Base-by-base conservation (phyloP, 1,140 invertebrate species). In the Drosophila truncata region DNA sequence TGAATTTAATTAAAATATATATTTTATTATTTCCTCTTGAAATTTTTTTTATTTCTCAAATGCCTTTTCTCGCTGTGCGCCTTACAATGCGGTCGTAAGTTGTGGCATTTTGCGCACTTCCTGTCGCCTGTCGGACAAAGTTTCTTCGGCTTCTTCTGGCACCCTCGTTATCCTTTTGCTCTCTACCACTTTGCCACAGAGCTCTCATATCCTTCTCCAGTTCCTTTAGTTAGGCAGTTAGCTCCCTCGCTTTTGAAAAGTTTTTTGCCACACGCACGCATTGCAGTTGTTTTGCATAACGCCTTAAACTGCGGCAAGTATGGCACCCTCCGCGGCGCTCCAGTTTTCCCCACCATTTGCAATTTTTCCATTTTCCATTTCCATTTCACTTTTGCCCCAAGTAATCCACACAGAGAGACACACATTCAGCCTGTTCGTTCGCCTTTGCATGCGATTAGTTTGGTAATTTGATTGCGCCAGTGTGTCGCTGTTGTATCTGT, bases 71-170 rank as follows among this genome's bases (percentile, higher is more conserved):
- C 9, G 0, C 52, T 25, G 33, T 37, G 20, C 33, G 0, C 3
- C 20, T 25, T 3, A 62, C 65, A 78, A 71, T 79, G 75, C 65
- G 65, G 76, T 79, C 75, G 76, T 75, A 76, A 84, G 85, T 78
- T 90, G 82, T 88, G 80, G 86, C 85, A 91, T 90, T 90, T 90
- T 90, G 86, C 85, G 85, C 85, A 90, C 85, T 90, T 90, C 85
- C 85, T 90, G 86, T 91, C 78, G 81, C 82, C 84, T 87, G 83
- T 88, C 82, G 78, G 70, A 59, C 61, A 57, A 72, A 77, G 80
- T 78, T 88, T 81, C 61, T 72, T 63, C 58, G 64, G 70, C 75
- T 75, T 75, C 60, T 63, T 54, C 33, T 35, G 46, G 46, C 52
- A 62, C 59, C 59, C 55, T 58, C 35, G 35, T 41, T 58, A 58